These are phyloP conservation scores for Epistrophe grossulariae DNA, from an alignment of 2,888 invertebrate species.

Conservation along the genomic window DNA sequence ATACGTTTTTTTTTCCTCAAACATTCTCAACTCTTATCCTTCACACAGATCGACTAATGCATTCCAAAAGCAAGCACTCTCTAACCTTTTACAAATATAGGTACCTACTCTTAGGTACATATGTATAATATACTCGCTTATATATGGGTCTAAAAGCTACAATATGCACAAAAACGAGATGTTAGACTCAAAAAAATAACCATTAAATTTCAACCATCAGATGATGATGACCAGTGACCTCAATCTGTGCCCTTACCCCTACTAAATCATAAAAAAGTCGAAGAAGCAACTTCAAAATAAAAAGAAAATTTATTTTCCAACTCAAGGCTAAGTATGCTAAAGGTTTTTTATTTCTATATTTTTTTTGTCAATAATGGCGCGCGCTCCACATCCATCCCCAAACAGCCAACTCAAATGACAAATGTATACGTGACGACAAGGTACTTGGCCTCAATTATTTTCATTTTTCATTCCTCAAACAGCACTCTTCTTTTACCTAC, in stretches of 20 bases:
- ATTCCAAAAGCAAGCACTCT: neutral
- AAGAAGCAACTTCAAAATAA: slow-evolving; percentile 23
- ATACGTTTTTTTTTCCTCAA: neutral
- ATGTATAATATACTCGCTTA: neutral
- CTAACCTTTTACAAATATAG: neutral
- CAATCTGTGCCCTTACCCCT: slow-evolving; percentile 58
- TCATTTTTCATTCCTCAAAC: slow-evolving; percentile 75
- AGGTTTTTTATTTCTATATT: slow-evolving; percentile 15
- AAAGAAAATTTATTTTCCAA: slow-evolving; percentile 41
- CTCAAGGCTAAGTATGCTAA: slow-evolving; percentile 70
- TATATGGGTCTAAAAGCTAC: neutral
- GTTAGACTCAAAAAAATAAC: slow-evolving; percentile 13
- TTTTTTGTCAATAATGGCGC: slow-evolving; percentile 30
- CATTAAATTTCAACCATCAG: slow-evolving; percentile 55
- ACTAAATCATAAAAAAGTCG: slow-evolving; percentile 45
- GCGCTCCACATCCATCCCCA: slow-evolving; percentile 23
- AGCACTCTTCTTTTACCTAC: slow-evolving; percentile 47
- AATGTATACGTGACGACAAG: slow-evolving; percentile 75
- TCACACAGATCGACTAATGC: neutral
- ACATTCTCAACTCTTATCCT: neutral
- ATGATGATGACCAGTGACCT: slow-evolving; percentile 74
- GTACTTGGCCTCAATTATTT: slow-evolving; percentile 76
- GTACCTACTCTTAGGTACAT: neutral
- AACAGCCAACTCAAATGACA: slow-evolving; percentile 60
- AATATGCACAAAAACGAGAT: slow-evolving; percentile 20